A percentile compares a stretch with the other conserved stretches of the same genome.
Conservation (phyloP, 2,797 vertebrate genomes). For the Malacoctenus gilli region DNA sequence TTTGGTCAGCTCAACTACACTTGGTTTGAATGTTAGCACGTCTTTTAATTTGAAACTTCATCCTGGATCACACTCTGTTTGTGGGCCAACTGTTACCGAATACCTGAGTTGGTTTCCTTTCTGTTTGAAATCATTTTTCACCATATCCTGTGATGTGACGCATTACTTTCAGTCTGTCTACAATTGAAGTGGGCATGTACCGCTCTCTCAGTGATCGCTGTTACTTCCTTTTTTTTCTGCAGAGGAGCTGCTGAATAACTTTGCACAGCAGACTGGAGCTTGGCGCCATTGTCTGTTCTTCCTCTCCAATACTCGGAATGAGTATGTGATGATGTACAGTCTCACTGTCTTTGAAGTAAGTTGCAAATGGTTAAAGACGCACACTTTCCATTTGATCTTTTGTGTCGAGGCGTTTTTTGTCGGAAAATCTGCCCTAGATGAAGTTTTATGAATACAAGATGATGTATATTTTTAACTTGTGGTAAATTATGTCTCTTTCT, state of each 20-base stretch:
- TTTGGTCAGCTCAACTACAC: too few species aligned
- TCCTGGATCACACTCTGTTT: background rate
- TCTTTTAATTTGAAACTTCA: too few species aligned
- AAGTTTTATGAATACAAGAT: too few species aligned
- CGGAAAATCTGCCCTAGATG: too few species aligned
- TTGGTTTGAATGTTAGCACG: too few species aligned
- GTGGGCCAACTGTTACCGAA: background rate
- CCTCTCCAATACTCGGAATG: slow-evolving; percentile 95
- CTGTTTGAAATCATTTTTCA: slow-evolving; percentile 9
- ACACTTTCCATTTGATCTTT: too few species aligned
- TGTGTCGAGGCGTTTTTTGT: too few species aligned
- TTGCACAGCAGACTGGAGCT: slow-evolving; percentile 95
- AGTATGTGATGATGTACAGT: slow-evolving; percentile 99
- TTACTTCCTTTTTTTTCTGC: slow-evolving; percentile 75
- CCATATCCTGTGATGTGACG: slow-evolving; percentile 57
- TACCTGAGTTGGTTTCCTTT: slow-evolving; percentile 2
- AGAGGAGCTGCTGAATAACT: slow-evolving; percentile 99
- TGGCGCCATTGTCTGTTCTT: slow-evolving; percentile 98
- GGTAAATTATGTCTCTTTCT: too few species aligned
- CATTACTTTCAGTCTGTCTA: slow-evolving; percentile 40
- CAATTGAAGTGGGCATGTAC: slow-evolving; percentile 17
- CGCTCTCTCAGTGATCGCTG: slow-evolving; percentile 31
- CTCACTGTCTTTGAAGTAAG: slow-evolving; percentile 99
- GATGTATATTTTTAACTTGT: too few species aligned
- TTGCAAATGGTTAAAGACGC: too few species aligned